These are phyloP conservation scores for Lacerta bilineata DNA, from an alignment of 2,797 vertebrate genomes.

Conservation along the genomic window DNA sequence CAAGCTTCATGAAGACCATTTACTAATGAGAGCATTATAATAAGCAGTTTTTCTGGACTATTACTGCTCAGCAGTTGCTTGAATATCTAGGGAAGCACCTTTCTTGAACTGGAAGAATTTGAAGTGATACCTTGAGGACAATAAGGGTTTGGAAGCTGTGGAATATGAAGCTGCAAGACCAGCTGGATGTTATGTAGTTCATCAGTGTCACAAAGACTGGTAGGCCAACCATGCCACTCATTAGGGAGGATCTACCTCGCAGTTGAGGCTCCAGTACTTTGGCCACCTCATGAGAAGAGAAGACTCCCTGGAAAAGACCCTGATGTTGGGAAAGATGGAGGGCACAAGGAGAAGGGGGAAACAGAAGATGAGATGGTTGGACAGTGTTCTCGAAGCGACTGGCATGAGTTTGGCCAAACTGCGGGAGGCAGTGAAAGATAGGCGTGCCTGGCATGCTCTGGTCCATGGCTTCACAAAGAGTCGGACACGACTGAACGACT, in stretches of 20 bases:
- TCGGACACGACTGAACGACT: too few species aligned
- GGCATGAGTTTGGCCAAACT: too few species aligned
- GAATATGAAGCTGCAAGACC: background rate
- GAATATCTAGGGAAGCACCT: background rate
- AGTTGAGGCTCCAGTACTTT: too few species aligned
- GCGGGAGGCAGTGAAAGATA: too few species aligned
- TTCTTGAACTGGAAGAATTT: background rate
- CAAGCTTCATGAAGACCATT: background rate
- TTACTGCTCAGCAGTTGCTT: background rate
- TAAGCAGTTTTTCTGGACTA: background rate
- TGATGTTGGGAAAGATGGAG: too few species aligned
- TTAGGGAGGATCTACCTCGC: background rate
- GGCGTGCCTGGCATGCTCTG: too few species aligned
- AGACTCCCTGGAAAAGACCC: too few species aligned
- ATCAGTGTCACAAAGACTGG: background rate
- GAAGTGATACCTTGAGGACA: background rate
- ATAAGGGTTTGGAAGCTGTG: background rate
- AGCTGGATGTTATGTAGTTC: background rate
- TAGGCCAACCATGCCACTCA: background rate
- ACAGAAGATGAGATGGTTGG: too few species aligned
- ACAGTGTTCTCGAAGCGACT: too few species aligned
- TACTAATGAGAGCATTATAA: constrained; percentile 10
- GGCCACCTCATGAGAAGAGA: too few species aligned
- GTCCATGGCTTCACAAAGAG: too few species aligned
- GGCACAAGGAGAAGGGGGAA: too few species aligned